Base-by-base conservation (phyloP, 2,113 vertebrate species). In the Oreochromis spilurus region DNA sequence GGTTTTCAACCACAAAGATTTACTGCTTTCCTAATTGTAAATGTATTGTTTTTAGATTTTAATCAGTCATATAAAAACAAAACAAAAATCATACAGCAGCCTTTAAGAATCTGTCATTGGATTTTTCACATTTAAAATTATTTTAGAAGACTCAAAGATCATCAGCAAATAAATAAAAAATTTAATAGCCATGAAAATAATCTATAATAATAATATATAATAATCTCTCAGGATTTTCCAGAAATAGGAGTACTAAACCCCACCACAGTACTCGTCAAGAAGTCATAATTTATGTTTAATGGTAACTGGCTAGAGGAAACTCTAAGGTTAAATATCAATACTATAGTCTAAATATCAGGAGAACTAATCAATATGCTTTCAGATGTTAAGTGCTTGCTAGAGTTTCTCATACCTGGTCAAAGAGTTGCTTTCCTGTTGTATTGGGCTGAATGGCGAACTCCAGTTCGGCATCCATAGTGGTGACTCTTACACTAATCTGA, bases 371-470 rank as follows among this genome's bases (percentile, higher is more conserved):
- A 26, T 26, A 26, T 26, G 26, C 26, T 26, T 26, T 26, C 26
- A 26, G 26, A 26, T 26, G 26, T 26, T 26, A 26, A 26, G 26
- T 26, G 26, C 26, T 26, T 3, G 26, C 26, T 26, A 26, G 4
- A 50, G 12, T 67, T 79, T 58, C 57, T 86, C 93, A 11, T 92
- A 99, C 98, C 97, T 99, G 98, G 95, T 99, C 98, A 87, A 99
- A 99, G 40, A 99, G 97, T 87, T 99, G 98, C 90, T 99, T 99
- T 82, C 98, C 98, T 5, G 98, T 99, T 88, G 98, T 99, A 87
- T 97, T 99, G 87, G 98, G 98, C 96, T 99, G 98, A 95, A 99
- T 99, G 93, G 98, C 98, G 84, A 99, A 99, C 95, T 99, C 98
- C 97, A 99, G 95, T 95, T 99, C 98, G 86, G 98, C 98, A 89